A percentile compares a stretch with the other conserved stretches of the same genome.
phyloP scores from a whole-genome alignment of 2,113 vertebrate species.

The Lates calcarifer region DNA sequence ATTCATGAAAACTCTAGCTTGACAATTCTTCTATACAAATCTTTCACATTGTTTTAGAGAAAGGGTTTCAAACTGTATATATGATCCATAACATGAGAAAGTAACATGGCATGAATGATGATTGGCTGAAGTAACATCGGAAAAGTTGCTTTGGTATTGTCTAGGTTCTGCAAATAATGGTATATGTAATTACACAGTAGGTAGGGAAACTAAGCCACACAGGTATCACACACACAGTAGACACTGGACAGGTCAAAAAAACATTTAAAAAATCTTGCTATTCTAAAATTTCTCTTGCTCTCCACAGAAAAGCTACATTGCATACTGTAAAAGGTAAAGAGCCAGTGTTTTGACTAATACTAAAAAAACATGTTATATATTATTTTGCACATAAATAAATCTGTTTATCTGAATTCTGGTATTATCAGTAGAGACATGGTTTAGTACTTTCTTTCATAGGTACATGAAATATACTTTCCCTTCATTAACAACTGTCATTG shows the following conservation, averaged over 20 bases:
- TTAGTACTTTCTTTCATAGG: slow-evolving; percentile 48
- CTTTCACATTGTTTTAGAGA: background rate
- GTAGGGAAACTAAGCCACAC: slow-evolving; percentile 41
- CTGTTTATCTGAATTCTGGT: slow-evolving; percentile 52
- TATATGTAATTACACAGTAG: slow-evolving; percentile 17
- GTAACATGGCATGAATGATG: background rate
- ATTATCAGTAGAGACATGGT: slow-evolving; percentile 32
- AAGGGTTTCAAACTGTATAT: background rate
- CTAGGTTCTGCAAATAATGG: slow-evolving; percentile 40
- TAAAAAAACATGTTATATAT: slow-evolving; percentile 69
- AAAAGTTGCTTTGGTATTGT: slow-evolving; percentile 69
- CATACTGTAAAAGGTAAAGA: slow-evolving; percentile 73
- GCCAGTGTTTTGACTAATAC: slow-evolving; percentile 73
- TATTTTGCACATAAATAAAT: slow-evolving; percentile 81
- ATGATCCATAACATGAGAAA: background rate
- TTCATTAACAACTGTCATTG: background rate
- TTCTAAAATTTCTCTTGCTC: slow-evolving; percentile 55
- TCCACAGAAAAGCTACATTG: slow-evolving; percentile 66
- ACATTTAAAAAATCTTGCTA: slow-evolving; percentile 52
- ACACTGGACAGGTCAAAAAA: slow-evolving; percentile 54
- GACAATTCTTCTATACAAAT: background rate
- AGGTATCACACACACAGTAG: slow-evolving; percentile 38
- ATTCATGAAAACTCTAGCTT: background rate
- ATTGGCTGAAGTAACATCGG: slow-evolving; percentile 17
- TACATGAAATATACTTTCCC: slow-evolving; percentile 29